Evolutionary conservation across 2,888 invertebrate genomes (phyloP).

Genomic region (Drosophila lacicola): DNA sequence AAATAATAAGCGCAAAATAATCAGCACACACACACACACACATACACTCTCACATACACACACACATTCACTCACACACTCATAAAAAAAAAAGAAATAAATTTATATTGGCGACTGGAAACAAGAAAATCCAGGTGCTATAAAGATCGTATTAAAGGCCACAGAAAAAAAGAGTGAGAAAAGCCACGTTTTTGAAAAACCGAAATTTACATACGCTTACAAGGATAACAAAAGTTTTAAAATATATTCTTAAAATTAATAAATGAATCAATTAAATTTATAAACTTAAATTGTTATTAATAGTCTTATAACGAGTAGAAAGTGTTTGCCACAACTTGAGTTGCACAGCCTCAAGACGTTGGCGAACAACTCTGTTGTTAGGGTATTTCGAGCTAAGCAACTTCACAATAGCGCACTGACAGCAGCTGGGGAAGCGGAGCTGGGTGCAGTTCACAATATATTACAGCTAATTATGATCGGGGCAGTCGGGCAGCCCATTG

Average conservation of each 20-base stretch:
- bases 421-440: slow-evolving; percentile 14
- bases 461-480: slow-evolving; percentile 71
- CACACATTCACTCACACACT: slow-evolving; percentile 9
- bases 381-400: slow-evolving; percentile 14
- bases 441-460: slow-evolving; percentile 55
- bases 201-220: slow-evolving; percentile 31
- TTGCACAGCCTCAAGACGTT: not conserved
- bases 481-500: slow-evolving; percentile 47
- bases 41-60: slow-evolving; percentile 36
- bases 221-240: not conserved
- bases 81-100: slow-evolving; percentile 58
- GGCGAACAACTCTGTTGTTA: not conserved
- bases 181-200: not conserved
- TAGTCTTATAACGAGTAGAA: too few species aligned
- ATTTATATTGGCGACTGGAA: slow-evolving; percentile 71
- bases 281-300: too few species aligned
- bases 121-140: slow-evolving; percentile 80
- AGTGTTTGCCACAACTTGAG: too few species aligned
- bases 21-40: slow-evolving; percentile 59
- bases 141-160: slow-evolving; percentile 74
- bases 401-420: slow-evolving; percentile 26
- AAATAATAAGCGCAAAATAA: slow-evolving; percentile 78
- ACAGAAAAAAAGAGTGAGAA: slow-evolving; percentile 32
- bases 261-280: not conserved
- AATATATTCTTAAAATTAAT: not conserved